phyloP scores from a whole-genome alignment of 2,888 invertebrate species.

The Andricus curvator region DNA sequence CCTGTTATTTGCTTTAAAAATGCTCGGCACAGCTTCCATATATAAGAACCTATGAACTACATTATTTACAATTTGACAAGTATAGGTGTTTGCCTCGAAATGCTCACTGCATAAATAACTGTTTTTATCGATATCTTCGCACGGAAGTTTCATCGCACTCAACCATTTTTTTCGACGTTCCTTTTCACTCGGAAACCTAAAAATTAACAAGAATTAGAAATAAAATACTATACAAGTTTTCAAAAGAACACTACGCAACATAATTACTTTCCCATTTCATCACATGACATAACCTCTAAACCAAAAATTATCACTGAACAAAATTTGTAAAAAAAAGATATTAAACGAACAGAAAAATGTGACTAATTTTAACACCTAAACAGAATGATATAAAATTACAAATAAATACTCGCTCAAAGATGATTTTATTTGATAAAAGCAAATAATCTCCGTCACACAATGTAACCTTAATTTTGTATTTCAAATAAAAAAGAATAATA shows the following conservation, averaged over 20 bases:
- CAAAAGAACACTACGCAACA: not conserved
- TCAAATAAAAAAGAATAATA: not conserved
- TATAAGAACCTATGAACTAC: constrained; percentile 32
- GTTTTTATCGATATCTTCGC: not conserved
- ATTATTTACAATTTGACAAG: constrained; percentile 16
- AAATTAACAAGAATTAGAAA: not conserved
- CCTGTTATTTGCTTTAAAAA: not conserved
- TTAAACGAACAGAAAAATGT: not conserved
- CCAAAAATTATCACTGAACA: not conserved
- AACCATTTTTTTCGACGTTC: constrained; percentile 27
- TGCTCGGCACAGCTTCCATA: constrained; percentile 6
- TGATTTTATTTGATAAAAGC: not conserved
- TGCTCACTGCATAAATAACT: constrained; percentile 38
- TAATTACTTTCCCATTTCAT: not conserved
- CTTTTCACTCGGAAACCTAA: constrained; percentile 21
- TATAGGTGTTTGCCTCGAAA: not conserved
- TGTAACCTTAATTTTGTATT: not conserved
- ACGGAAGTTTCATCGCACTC: constrained; percentile 20
- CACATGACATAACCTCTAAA: not conserved
- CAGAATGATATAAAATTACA: not conserved
- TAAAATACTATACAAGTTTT: not conserved
- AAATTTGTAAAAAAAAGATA: not conserved
- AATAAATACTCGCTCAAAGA: not conserved
- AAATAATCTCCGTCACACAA: not conserved
- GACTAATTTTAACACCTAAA: not conserved